Conservation (phyloP, 1,140 invertebrate genomes). For the Archivesica marissinica region DNA sequence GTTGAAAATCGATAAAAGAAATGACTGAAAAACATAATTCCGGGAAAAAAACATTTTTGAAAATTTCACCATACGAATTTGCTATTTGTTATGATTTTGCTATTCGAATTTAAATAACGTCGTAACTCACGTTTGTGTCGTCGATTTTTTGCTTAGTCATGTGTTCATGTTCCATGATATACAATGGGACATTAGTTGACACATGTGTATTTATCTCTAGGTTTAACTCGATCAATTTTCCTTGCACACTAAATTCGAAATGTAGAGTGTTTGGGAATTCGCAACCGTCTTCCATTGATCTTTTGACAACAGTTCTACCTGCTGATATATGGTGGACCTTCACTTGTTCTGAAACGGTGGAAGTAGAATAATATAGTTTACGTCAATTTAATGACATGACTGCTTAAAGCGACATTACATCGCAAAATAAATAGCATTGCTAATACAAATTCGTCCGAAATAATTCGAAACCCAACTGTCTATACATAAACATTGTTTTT, state of each 20-base stretch:
- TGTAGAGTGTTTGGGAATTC: background rate
- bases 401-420: too few species aligned
- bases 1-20: background rate
- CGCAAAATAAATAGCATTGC: too few species aligned
- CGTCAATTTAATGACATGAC: too few species aligned
- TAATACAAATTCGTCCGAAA: too few species aligned
- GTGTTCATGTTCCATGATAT: background rate
- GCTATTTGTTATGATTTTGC: too few species aligned
- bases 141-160: background rate
- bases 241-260: background rate
- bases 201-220: conserved; percentile 1
- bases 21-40: too few species aligned
- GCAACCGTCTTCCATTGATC: background rate
- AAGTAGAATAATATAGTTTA: too few species aligned
- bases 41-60: too few species aligned
- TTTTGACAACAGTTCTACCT: background rate
- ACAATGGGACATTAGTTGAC: background rate
- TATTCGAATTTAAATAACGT: too few species aligned
- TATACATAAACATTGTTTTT: too few species aligned
- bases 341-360: background rate
- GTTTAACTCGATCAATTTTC: background rate
- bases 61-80: too few species aligned
- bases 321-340: background rate
- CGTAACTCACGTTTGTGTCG: background rate
- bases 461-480: too few species aligned